Conservation (phyloP, 2,888 invertebrate species). For the Melangyna quadrimaculata region DNA sequence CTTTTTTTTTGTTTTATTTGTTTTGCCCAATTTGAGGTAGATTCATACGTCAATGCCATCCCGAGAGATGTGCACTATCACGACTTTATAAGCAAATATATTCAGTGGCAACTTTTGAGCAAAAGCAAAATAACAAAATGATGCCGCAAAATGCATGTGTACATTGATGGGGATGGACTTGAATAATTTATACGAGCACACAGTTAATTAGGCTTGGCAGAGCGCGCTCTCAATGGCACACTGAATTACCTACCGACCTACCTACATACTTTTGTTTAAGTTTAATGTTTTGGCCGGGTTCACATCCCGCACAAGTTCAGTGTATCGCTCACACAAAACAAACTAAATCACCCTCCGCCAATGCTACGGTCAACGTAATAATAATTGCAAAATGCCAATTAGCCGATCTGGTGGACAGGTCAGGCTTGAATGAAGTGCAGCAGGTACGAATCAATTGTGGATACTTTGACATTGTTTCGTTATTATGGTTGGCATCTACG, state of each 20-base stretch:
- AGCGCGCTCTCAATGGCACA: conserved; percentile 32
- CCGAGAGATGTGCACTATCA: conserved; percentile 27
- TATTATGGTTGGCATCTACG: conserved; percentile 42
- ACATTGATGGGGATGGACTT: conserved; percentile 80
- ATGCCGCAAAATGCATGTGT: conserved; percentile 74
- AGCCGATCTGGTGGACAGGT: conserved; percentile 45
- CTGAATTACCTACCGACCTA: conserved; percentile 3
- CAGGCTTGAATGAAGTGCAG: conserved; percentile 46
- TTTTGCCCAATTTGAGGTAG: conserved; percentile 45
- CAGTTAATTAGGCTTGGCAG: conserved; percentile 61
- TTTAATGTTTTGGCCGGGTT: conserved; percentile 7
- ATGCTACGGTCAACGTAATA: conserved; percentile 66
- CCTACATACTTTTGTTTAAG: neutral
- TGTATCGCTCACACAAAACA: conserved; percentile 27
- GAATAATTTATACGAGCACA: conserved; percentile 65
- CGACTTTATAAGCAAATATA: conserved; percentile 43
- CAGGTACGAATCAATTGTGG: conserved; percentile 55
- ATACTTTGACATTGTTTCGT: conserved; percentile 48
- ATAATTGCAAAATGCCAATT: conserved; percentile 64
- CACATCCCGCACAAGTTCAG: conserved; percentile 49
- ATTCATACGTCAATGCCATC: conserved; percentile 65
- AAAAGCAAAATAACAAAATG: conserved; percentile 3
- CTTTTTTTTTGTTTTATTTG: neutral
- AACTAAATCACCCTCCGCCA: conserved; percentile 37
- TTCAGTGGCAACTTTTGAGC: conserved; percentile 36